Evolutionary conservation across 2,797 vertebrate genomes (phyloP).

Genomic region (Pelodytes ibericus): DNA sequence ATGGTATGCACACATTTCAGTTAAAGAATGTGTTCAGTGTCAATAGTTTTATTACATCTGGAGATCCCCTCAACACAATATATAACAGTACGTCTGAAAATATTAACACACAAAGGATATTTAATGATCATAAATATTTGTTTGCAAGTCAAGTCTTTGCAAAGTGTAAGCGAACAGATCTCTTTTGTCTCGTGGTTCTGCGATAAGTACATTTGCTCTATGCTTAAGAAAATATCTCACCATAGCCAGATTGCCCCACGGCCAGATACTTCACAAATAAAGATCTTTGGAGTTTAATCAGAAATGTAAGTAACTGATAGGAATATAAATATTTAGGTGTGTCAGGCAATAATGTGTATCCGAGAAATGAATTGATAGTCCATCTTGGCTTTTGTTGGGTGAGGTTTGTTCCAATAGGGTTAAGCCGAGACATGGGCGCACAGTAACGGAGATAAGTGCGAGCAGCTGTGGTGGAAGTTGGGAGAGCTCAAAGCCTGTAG

Average conservation of each 20-base stretch:
- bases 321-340: neutral
- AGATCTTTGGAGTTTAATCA: slow-evolving; percentile 4
- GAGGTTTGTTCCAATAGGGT: no score
- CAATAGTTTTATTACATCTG: slow-evolving; percentile 8
- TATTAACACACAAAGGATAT: neutral
- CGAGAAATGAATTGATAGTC: neutral
- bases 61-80: neutral
- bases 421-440: no score
- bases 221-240: slow-evolving; percentile 27
- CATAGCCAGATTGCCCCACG: slow-evolving; percentile 8
- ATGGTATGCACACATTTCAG: neutral
- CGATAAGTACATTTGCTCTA: slow-evolving; percentile 58
- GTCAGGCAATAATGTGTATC: neutral
- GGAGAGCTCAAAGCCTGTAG: no score
- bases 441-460: no score
- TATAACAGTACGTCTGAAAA: neutral
- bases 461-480: no score
- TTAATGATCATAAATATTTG: slow-evolving; percentile 8
- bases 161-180: neutral
- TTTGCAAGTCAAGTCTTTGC: slow-evolving; percentile 35
- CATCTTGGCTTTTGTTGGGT: neutral
- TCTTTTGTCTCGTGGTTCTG: slow-evolving; percentile 53
- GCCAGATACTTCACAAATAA: slow-evolving; percentile 2
- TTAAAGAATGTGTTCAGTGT: neutral
- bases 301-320: neutral